Percentiles rank a stretch among this genome's conserved stretches.
These are phyloP conservation scores for Candoia aspera DNA, from an alignment of 2,113 vertebrate genomes.

Conservation along the genomic window DNA sequence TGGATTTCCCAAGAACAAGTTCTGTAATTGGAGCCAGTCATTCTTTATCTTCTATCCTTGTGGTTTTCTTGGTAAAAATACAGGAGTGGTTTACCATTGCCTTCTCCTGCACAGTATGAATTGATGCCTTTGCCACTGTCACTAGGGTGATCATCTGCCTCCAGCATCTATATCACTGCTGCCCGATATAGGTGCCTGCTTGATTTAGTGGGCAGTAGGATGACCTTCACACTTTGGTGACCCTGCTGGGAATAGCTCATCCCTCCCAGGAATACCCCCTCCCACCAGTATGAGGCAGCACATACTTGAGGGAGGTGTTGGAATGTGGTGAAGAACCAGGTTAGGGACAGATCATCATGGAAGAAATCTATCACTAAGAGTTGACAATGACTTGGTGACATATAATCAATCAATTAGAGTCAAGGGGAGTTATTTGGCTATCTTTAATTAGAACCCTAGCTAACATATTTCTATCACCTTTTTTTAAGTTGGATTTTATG, in stretches of 20 bases:
- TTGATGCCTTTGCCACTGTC: not conserved
- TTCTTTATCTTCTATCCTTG: not conserved
- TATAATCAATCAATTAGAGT: not conserved
- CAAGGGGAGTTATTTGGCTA: not conserved
- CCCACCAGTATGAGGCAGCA: not conserved
- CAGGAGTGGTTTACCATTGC: not conserved
- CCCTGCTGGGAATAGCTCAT: not conserved
- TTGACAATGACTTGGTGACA: not conserved
- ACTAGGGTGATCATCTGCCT: not conserved
- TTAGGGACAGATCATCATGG: not conserved
- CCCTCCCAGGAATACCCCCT: not conserved
- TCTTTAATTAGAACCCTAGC: not conserved
- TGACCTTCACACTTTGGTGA: not conserved
- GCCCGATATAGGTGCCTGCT: not conserved
- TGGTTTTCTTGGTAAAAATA: not conserved
- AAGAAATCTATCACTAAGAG: not conserved
- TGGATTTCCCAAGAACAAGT: not conserved
- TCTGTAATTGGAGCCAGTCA: not conserved
- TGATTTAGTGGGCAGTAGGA: not conserved
- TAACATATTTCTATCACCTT: not conserved
- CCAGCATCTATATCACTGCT: not conserved
- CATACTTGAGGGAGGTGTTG: not conserved
- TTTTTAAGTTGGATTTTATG: slow-evolving; percentile 75
- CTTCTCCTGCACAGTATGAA: not conserved
- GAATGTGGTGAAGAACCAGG: not conserved